Conservation (phyloP, 2,888 invertebrate genomes). For the Perizoma affinitatum region DNA sequence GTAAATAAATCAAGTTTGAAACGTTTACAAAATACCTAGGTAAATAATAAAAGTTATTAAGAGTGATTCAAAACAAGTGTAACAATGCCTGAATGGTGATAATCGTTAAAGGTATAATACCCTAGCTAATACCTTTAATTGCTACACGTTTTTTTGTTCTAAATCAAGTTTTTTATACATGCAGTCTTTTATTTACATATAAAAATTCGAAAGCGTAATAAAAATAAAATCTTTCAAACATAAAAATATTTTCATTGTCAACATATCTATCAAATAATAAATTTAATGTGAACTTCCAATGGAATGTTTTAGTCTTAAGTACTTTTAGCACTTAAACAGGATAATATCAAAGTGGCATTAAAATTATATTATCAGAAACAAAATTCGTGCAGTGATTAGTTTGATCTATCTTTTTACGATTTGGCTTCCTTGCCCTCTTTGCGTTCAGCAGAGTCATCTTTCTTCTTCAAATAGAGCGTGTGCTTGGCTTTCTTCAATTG, state of each 20-base stretch:
- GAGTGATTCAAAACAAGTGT: too few relatives aligned
- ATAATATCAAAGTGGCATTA: conserved; percentile 26
- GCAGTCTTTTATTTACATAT: conserved; percentile 5
- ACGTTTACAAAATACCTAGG: too few relatives aligned
- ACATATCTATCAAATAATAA: background rate
- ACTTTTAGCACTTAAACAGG: conserved; percentile 53
- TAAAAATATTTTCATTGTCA: conserved; percentile 9
- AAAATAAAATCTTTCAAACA: background rate
- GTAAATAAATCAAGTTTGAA: too few relatives aligned
- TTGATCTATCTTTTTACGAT: conserved; percentile 64
- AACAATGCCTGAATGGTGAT: too few relatives aligned
- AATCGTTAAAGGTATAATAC: too few relatives aligned
- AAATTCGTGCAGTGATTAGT: conserved; percentile 41
- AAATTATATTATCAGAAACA: conserved; percentile 6
- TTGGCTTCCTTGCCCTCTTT: conserved; percentile 47
- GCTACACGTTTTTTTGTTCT: too few relatives aligned
- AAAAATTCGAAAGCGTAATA: conserved; percentile 20
- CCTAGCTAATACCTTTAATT: too few relatives aligned
- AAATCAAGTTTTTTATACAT: too few relatives aligned
- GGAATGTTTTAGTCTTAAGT: conserved; percentile 80
- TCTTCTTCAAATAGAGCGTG: conserved; percentile 71
- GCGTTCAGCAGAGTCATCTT: conserved; percentile 61
- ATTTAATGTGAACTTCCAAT: conserved; percentile 42
- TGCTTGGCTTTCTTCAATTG: conserved; percentile 79
- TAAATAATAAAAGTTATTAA: too few relatives aligned